Percentiles rank a stretch among this genome's conserved stretches.
Evolutionary conservation across 2,797 vertebrate species (phyloP).

Genomic region (Falco peregrinus): DNA sequence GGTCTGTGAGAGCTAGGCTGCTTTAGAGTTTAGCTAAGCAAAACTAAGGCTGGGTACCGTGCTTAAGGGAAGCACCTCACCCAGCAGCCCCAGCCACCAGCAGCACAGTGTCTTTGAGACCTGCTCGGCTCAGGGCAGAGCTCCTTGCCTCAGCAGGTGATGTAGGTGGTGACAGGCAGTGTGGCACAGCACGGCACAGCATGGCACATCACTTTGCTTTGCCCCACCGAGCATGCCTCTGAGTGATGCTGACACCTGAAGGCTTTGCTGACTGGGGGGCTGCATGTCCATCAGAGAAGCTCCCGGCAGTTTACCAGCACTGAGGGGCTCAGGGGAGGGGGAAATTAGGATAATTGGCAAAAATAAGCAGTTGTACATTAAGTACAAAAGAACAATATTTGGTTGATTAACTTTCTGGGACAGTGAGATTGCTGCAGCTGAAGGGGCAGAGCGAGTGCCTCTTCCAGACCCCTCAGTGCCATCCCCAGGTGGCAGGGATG

Average conservation of each 20-base stretch:
- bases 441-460: neutral
- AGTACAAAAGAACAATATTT: neutral
- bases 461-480: neutral
- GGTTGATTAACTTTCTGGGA: neutral
- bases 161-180: neutral
- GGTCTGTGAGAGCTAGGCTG: neutral
- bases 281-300: neutral
- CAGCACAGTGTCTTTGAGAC: neutral
- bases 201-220: neutral
- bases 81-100: neutral
- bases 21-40: neutral
- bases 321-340: accelerated
- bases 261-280: neutral
- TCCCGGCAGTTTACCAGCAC: neutral
- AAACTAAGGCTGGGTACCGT: accelerated
- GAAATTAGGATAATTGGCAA: neutral
- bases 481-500: neutral
- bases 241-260: neutral
- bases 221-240: accelerated
- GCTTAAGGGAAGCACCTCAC: neutral
- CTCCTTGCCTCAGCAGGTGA: neutral
- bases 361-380: neutral
- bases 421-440: neutral
- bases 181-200: neutral
- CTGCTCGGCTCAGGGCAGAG: neutral